Evolutionary conservation across 2,888 invertebrate species (phyloP).

Genomic region (Thecophora atra): DNA sequence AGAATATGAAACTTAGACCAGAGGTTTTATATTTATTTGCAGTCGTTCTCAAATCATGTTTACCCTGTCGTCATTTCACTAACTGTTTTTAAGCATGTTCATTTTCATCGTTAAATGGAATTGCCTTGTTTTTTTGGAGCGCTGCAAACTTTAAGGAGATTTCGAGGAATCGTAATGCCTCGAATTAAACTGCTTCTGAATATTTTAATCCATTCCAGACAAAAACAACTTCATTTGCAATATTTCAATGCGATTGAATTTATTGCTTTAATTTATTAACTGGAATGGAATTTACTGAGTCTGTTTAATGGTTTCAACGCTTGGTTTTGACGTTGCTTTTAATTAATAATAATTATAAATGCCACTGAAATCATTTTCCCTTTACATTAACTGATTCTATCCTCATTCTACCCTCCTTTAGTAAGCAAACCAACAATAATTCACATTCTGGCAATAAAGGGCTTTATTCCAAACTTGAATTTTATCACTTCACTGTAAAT

Average conservation of each 20-base stretch:
- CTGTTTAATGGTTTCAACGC: not conserved
- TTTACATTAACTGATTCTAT: not conserved
- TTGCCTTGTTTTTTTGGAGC: too few species aligned
- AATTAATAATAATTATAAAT: slow-evolving; percentile 25
- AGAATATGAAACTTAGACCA: not conserved
- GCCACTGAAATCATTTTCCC: slow-evolving; percentile 20
- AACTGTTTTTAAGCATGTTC: too few species aligned
- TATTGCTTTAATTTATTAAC: too few species aligned
- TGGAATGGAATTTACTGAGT: too few species aligned
- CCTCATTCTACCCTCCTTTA: not conserved
- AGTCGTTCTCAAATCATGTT: not conserved
- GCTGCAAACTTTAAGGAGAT: too few species aligned
- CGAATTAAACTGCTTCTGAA: too few species aligned
- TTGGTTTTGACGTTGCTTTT: not conserved
- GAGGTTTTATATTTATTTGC: not conserved
- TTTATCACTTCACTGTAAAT: slow-evolving; percentile 30
- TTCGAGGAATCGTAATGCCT: too few species aligned
- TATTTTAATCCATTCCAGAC: too few species aligned
- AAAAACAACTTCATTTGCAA: too few species aligned
- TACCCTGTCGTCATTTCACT: not conserved
- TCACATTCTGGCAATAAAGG: slow-evolving; percentile 25
- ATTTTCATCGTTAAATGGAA: too few species aligned
- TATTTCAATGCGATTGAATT: not conserved
- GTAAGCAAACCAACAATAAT: slow-evolving; percentile 7
- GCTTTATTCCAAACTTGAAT: slow-evolving; percentile 26